A percentile compares a stretch with the other conserved stretches of the same genome.
Conservation (phyloP, 2,797 vertebrate genomes). For the Trematomus bernacchii region DNA sequence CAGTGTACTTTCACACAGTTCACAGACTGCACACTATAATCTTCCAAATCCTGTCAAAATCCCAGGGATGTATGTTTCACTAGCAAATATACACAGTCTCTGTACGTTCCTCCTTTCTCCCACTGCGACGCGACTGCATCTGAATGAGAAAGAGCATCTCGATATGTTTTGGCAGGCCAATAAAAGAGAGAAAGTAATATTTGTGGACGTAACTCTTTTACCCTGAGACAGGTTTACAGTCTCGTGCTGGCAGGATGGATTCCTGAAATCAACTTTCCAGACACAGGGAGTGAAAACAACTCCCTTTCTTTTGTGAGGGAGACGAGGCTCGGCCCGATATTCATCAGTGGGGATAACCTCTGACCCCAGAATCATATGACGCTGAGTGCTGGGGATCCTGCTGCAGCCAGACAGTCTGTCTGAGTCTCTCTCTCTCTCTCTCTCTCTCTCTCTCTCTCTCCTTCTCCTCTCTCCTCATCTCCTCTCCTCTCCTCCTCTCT, state of each 20-base stretch:
- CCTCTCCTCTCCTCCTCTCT: slow-evolving; percentile 28
- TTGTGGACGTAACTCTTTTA: slow-evolving; percentile 82
- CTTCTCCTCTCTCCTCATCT: not conserved
- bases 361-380: slow-evolving; percentile 88
- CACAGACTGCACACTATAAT: slow-evolving; percentile 69
- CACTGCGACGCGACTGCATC: slow-evolving; percentile 47
- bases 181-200: slow-evolving; percentile 76
- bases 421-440: slow-evolving; percentile 81
- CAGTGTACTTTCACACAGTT: slow-evolving; percentile 70
- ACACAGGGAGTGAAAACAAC: slow-evolving; percentile 84
- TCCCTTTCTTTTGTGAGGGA: slow-evolving; percentile 79
- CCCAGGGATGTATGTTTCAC: slow-evolving; percentile 66
- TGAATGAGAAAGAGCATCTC: slow-evolving; percentile 61
- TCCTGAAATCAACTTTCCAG: slow-evolving; percentile 88
- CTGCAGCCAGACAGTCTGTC: slow-evolving; percentile 90
- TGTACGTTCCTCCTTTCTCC: slow-evolving; percentile 26
- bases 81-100: slow-evolving; percentile 45
- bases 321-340: slow-evolving; percentile 83
- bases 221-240: slow-evolving; percentile 86
- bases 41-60: slow-evolving; percentile 74
- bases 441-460: slow-evolving; percentile 36
- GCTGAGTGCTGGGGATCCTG: slow-evolving; percentile 86
- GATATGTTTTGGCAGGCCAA: slow-evolving; percentile 72
- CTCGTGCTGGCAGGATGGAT: slow-evolving; percentile 83
- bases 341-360: slow-evolving; percentile 89